phyloP scores from a whole-genome alignment of 2,888 invertebrate species.

The Prostheceraeus crozeri region DNA sequence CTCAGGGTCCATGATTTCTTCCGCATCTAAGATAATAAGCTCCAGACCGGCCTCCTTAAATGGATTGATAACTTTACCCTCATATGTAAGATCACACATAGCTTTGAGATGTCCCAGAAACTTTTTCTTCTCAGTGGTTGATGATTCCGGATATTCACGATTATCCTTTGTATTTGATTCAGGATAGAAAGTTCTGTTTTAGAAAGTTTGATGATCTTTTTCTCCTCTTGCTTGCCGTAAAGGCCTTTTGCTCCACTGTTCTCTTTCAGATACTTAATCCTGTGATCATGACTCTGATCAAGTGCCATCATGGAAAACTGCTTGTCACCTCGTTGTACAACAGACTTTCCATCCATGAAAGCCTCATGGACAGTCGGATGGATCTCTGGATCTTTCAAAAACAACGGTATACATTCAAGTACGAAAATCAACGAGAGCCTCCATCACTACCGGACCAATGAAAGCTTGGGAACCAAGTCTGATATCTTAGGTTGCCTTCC shows the following conservation, averaged over 20 bases:
- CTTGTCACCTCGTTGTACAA: slow-evolving; percentile 32
- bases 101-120: slow-evolving; percentile 25
- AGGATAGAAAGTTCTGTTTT: slow-evolving; percentile 11
- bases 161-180: slow-evolving; percentile 21
- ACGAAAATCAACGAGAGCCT: too few species aligned
- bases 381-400: slow-evolving; percentile 23
- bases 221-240: slow-evolving; percentile 30
- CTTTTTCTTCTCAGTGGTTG: slow-evolving; percentile 28
- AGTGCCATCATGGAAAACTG: slow-evolving; percentile 22
- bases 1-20: slow-evolving; percentile 29
- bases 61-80: slow-evolving; percentile 29
- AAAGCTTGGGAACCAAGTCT: too few species aligned
- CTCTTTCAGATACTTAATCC: slow-evolving; percentile 12
- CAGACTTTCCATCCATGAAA: slow-evolving; percentile 27
- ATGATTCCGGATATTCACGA: slow-evolving; percentile 26
- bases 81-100: slow-evolving; percentile 9
- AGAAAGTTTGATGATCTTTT: slow-evolving; percentile 9
- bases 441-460: too few species aligned
- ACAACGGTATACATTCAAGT: too few species aligned
- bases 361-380: slow-evolving; percentile 31
- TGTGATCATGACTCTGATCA: slow-evolving; percentile 23
- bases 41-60: slow-evolving; percentile 28
- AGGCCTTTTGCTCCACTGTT: slow-evolving; percentile 29
- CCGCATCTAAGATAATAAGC: slow-evolving; percentile 23
- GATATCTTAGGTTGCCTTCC: too few species aligned